Conservation (phyloP, 2,113 vertebrate genomes). For the Pelobates fuscus region DNA sequence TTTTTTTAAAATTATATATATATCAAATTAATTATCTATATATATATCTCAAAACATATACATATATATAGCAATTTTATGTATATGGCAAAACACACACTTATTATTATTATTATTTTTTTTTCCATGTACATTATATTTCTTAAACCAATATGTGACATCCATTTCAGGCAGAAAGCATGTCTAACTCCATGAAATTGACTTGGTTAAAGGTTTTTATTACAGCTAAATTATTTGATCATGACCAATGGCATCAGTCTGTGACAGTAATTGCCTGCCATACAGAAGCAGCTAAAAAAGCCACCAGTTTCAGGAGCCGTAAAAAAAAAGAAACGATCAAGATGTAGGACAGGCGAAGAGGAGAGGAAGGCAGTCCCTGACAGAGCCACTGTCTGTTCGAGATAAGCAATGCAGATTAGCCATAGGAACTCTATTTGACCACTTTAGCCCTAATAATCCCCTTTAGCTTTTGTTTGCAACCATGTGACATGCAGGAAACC, state of each 20-base stretch:
- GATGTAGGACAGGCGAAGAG: constrained; percentile 66
- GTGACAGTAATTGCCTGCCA: constrained; percentile 82
- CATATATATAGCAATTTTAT: no score
- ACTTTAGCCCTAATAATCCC: constrained; percentile 71
- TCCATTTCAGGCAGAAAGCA: constrained; percentile 70
- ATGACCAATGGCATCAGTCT: constrained; percentile 83
- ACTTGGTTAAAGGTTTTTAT: constrained; percentile 78
- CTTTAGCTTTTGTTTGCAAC: constrained; percentile 71
- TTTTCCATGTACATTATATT: constrained; percentile 23
- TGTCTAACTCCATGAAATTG: constrained; percentile 85
- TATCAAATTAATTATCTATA: no score
- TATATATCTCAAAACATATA: no score
- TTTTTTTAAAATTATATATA: no score
- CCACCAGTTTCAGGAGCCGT: constrained; percentile 58
- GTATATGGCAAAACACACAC: no score
- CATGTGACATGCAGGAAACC: constrained; percentile 68
- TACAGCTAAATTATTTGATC: constrained; percentile 83
- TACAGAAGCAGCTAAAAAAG: constrained; percentile 64
- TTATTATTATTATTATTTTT: no score
- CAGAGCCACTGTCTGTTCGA: constrained; percentile 66
- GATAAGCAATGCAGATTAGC: constrained; percentile 73
- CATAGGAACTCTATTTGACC: constrained; percentile 70
- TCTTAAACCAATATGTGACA: constrained; percentile 51
- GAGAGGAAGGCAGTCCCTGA: constrained; percentile 67
- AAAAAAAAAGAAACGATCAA: constrained; percentile 70